Evolutionary conservation across 2,888 invertebrate species (phyloP).

Genomic region (Odontocerum albicorne): DNA sequence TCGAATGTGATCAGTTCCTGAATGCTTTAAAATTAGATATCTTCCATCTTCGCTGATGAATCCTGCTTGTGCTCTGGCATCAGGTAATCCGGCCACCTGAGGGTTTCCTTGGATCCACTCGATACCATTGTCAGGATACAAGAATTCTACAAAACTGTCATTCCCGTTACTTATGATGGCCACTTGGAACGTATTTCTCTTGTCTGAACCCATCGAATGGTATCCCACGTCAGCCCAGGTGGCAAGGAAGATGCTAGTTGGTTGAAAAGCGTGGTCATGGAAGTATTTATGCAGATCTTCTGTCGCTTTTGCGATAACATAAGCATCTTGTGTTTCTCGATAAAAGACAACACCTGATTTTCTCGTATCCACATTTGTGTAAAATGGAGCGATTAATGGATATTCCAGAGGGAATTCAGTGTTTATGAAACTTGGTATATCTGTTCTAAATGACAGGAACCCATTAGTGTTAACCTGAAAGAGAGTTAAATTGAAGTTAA

Average conservation of each 20-base stretch:
- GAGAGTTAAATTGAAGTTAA: no score
- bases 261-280: slow-evolving; percentile 71
- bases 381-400: slow-evolving; percentile 87
- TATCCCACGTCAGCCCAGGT: slow-evolving; percentile 92
- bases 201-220: slow-evolving; percentile 65
- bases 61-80: slow-evolving; percentile 92
- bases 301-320: slow-evolving; percentile 66
- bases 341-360: slow-evolving; percentile 73
- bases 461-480: slow-evolving; percentile 90
- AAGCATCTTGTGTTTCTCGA: slow-evolving; percentile 64
- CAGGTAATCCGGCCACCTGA: slow-evolving; percentile 75
- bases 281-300: slow-evolving; percentile 74
- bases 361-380: slow-evolving; percentile 87
- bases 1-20: slow-evolving; percentile 87
- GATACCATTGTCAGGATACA: slow-evolving; percentile 86
- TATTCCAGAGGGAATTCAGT: slow-evolving; percentile 88
- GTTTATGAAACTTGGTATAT: slow-evolving; percentile 83
- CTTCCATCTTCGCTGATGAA: slow-evolving; percentile 84
- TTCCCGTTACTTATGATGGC: slow-evolving; percentile 68
- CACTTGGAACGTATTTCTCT: slow-evolving; percentile 85
- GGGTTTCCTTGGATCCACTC: slow-evolving; percentile 89
- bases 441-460: slow-evolving; percentile 84
- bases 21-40: slow-evolving; percentile 75
- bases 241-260: slow-evolving; percentile 78
- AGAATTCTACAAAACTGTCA: slow-evolving; percentile 81